Percentiles rank a stretch among this genome's conserved stretches.
Conservation (phyloP, 2,113 vertebrate species). For the Poecile atricapillus region DNA sequence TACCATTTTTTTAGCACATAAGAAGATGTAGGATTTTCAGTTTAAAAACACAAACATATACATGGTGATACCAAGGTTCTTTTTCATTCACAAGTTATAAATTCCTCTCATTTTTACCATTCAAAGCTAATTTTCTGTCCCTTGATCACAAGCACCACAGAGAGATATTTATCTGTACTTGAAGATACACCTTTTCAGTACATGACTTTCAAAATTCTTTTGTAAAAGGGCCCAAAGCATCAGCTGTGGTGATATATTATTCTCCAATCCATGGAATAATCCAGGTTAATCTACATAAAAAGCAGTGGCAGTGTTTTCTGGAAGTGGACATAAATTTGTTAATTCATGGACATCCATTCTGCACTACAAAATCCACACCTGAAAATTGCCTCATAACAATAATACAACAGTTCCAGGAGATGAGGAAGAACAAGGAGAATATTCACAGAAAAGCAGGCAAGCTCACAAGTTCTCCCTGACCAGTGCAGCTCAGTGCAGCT, state of each 20-base stretch:
- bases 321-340: not conserved
- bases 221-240: not conserved
- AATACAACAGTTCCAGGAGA: not conserved
- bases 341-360: not conserved
- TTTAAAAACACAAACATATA: not conserved
- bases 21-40: not conserved
- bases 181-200: not conserved
- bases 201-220: not conserved
- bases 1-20: not conserved
- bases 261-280: not conserved
- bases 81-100: not conserved
- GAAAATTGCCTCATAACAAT: not conserved
- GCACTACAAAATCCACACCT: not conserved
- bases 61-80: accelerated
- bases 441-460: not conserved
- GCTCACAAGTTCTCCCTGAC: not conserved
- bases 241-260: not conserved
- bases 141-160: not conserved
- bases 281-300: not conserved
- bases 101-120: not conserved
- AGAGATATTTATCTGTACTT: not conserved
- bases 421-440: not conserved
- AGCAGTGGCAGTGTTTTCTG: not conserved
- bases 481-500: not conserved
- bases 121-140: not conserved